Evolutionary conservation across 2,797 vertebrate genomes (phyloP).

Genomic region (Helarctos malayanus): DNA sequence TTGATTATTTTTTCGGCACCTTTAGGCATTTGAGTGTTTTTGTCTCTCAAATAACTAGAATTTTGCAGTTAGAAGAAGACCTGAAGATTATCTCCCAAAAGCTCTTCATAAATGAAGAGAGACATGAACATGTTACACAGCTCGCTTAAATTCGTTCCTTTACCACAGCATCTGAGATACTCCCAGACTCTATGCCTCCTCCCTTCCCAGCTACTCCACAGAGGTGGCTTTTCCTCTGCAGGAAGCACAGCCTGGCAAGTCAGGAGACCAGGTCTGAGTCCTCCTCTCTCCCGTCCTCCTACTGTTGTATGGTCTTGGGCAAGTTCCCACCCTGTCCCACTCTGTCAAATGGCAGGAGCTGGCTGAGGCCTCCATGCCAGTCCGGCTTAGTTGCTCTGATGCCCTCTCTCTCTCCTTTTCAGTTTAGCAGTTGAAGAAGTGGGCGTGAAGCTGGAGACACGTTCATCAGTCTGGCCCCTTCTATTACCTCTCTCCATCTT

Average conservation of each 20-base stretch:
- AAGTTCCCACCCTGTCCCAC: background rate
- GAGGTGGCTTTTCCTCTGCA: background rate
- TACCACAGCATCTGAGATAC: background rate
- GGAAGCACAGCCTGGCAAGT: background rate
- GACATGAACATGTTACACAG: background rate
- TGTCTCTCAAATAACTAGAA: background rate
- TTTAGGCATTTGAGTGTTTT: background rate
- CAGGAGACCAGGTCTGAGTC: background rate
- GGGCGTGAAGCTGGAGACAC: background rate
- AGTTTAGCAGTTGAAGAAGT: background rate
- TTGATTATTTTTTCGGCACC: background rate
- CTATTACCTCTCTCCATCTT: background rate
- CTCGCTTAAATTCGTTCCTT: background rate
- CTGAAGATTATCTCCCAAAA: background rate
- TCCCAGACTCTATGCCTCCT: background rate
- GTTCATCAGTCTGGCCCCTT: background rate
- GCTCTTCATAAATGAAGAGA: conserved; percentile 9
- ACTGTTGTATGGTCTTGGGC: background rate
- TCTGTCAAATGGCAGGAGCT: background rate
- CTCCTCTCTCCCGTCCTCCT: background rate
- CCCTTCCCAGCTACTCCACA: background rate
- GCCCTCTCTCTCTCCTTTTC: background rate
- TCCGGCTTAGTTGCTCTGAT: background rate
- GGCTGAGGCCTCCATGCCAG: background rate
- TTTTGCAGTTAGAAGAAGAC: conserved; percentile 16